Percentiles rank a stretch among this genome's conserved stretches.
Evolutionary conservation across 2,888 invertebrate genomes (phyloP).

Genomic region (Lacanobia oleracea): DNA sequence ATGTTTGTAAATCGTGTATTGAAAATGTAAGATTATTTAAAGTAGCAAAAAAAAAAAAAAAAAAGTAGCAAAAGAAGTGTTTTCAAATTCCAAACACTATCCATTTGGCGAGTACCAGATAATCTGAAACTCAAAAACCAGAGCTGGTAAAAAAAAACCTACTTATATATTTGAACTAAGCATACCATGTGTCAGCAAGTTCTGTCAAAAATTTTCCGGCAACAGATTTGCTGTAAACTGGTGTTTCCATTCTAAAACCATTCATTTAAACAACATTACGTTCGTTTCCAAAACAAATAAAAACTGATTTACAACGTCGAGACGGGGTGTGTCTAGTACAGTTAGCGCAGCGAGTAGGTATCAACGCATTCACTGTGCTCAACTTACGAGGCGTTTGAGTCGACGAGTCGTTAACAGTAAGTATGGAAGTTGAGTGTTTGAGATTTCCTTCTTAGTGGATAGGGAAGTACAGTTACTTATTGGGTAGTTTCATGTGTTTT

Average conservation of each 20-base stretch:
- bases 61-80: too few relatives aligned
- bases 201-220: too few relatives aligned
- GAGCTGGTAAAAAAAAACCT: too few relatives aligned
- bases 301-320: slow-evolving; percentile 45
- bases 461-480: slow-evolving; percentile 65
- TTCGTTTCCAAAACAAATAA: slow-evolving; percentile 25
- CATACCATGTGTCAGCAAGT: too few relatives aligned
- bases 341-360: slow-evolving; percentile 22
- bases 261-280: slow-evolving; percentile 13
- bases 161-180: too few relatives aligned
- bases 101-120: too few relatives aligned
- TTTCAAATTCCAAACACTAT: too few relatives aligned
- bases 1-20: too few relatives aligned
- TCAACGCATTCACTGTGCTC: slow-evolving; percentile 55
- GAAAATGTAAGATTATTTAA: too few relatives aligned
- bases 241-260: background rate
- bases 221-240: too few relatives aligned
- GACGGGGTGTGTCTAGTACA: slow-evolving; percentile 37
- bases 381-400: slow-evolving; percentile 69
- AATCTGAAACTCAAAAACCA: too few relatives aligned
- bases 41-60: too few relatives aligned
- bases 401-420: slow-evolving; percentile 56
- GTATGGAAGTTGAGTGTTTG: slow-evolving; percentile 41
- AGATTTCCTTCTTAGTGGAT: slow-evolving; percentile 67
- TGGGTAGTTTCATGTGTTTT: slow-evolving; percentile 47